Conservation (phyloP, 2,113 vertebrate species). For the Callipepla californica region DNA sequence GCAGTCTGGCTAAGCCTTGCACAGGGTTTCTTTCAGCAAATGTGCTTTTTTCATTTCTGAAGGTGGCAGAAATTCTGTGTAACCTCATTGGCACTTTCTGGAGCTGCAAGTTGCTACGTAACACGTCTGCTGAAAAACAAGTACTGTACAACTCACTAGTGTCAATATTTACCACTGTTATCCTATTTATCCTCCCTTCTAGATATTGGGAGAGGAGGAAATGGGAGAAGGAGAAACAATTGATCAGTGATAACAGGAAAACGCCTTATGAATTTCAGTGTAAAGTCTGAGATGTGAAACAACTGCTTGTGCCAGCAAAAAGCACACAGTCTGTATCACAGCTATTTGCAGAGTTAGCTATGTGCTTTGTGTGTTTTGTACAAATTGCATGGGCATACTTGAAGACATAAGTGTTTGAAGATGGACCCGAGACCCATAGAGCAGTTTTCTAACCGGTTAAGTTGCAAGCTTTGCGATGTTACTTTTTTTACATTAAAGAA, state of each 20-base stretch:
- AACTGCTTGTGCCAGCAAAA: background rate
- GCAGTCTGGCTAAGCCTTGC: background rate
- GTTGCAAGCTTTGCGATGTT: conserved; percentile 71
- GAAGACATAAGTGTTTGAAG: background rate
- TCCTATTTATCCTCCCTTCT: conserved; percentile 32
- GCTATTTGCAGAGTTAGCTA: conserved; percentile 11
- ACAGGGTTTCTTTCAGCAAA: conserved; percentile 27
- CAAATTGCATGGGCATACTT: background rate
- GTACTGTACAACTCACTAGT: background rate
- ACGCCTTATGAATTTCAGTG: background rate
- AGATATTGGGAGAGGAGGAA: conserved; percentile 41
- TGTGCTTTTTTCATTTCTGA: background rate
- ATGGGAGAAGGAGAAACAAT: conserved; percentile 48
- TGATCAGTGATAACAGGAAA: conserved; percentile 26
- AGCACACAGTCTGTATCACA: background rate
- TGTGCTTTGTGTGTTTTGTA: background rate
- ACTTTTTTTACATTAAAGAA: conserved; percentile 69
- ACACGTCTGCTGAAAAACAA: conserved; percentile 32
- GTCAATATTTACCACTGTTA: conserved; percentile 30
- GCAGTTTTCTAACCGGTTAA: background rate
- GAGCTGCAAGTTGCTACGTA: background rate
- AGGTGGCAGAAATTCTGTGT: background rate
- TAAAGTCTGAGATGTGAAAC: background rate
- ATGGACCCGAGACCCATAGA: background rate
- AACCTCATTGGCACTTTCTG: conserved; percentile 4